phyloP scores from a whole-genome alignment of 2,888 invertebrate genomes.

The Spisula solida region DNA sequence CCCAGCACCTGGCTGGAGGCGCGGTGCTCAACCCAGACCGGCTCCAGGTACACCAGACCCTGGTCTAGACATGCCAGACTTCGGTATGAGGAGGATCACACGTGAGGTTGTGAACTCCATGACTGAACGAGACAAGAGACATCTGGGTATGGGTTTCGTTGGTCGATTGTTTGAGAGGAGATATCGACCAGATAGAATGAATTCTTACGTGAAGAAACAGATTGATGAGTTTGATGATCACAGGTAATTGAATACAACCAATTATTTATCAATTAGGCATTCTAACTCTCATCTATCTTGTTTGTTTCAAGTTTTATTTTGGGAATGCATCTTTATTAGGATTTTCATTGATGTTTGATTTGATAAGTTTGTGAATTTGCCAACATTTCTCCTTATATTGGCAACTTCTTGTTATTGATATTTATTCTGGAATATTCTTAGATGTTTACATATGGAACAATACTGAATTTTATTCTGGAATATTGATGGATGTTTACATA shows the following conservation, averaged over 20 bases:
- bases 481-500: no score
- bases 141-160: slow-evolving; percentile 94
- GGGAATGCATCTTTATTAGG: no score
- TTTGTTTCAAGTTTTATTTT: no score
- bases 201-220: slow-evolving; percentile 90
- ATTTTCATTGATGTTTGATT: no score
- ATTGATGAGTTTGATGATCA: slow-evolving; percentile 97
- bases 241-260: slow-evolving; percentile 82
- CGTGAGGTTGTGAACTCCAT: slow-evolving; percentile 92
- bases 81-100: slow-evolving; percentile 85
- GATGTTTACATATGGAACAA: no score
- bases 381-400: no score
- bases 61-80: slow-evolving; percentile 78
- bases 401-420: no score
- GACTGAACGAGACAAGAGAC: slow-evolving; percentile 95
- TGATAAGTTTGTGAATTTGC: no score
- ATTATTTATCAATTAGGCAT: no score
- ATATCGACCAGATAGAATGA: slow-evolving; percentile 88
- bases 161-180: slow-evolving; percentile 92
- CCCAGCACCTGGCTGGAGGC: slow-evolving; percentile 65
- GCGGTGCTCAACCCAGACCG: slow-evolving; percentile 74
- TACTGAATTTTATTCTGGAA: no score
- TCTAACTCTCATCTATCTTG: no score
- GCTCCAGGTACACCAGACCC: slow-evolving; percentile 76
- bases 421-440: no score